A percentile compares a stretch with the other conserved stretches of the same genome.
These are phyloP conservation scores for Sialia sialis DNA, from an alignment of 2,113 vertebrate genomes.

Conservation along the genomic window DNA sequence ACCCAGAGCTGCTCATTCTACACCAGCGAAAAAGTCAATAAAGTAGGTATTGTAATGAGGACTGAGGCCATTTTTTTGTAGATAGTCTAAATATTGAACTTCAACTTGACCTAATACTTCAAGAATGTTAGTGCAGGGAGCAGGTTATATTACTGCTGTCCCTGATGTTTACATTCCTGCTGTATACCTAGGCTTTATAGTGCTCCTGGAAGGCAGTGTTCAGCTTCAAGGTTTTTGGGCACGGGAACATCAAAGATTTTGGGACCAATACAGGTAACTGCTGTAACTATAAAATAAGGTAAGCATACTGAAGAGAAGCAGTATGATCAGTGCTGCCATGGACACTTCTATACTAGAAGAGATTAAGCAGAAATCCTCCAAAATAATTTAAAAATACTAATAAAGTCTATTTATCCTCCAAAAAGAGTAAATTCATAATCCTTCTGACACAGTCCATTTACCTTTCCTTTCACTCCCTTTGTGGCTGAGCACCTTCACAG, in stretches of 20 bases:
- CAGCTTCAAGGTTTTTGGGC: background rate
- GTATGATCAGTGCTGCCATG: background rate
- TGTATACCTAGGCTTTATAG: background rate
- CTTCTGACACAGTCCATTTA: background rate
- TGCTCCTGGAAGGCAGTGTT: background rate
- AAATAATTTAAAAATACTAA: background rate
- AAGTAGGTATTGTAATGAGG: background rate
- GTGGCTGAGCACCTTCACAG: background rate
- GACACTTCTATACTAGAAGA: background rate
- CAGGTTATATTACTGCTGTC: background rate
- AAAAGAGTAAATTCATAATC: background rate
- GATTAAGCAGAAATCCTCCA: background rate
- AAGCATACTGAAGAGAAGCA: background rate
- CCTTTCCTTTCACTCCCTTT: background rate
- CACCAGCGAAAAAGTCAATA: background rate
- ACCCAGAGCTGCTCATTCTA: background rate
- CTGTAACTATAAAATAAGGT: background rate
- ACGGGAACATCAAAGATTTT: background rate
- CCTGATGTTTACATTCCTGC: background rate
- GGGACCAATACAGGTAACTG: background rate
- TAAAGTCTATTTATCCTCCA: background rate
- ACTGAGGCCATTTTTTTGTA: background rate
- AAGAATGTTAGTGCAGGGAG: background rate
- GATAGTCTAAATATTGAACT: background rate
- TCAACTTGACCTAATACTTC: background rate